Evolutionary conservation across 1,140 invertebrate genomes (phyloP).

Genomic region (Tachypleus tridentatus): DNA sequence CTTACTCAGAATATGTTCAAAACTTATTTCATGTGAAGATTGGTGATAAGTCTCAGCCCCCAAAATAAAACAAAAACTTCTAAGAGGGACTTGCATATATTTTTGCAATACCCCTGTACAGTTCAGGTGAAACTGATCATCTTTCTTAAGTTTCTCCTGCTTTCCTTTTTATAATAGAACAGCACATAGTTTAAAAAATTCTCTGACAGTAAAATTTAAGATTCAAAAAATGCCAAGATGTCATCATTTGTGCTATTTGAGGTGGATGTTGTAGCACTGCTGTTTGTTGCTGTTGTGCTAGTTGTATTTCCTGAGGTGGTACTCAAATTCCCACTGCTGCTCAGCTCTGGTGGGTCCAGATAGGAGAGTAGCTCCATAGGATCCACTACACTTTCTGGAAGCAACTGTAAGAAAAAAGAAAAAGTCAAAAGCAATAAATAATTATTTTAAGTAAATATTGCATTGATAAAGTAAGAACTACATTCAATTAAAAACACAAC

Average conservation of each 20-base stretch:
- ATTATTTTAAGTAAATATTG: not conserved
- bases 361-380: slow-evolving; percentile 90
- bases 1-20: no score
- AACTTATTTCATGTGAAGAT: no score
- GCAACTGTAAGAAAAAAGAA: slow-evolving; percentile 44
- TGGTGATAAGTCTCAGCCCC: no score
- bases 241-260: slow-evolving; percentile 29
- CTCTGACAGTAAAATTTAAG: slow-evolving; percentile 1
- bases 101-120: no score
- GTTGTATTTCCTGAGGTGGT: slow-evolving; percentile 54
- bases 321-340: slow-evolving; percentile 45
- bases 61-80: no score
- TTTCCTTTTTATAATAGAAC: no score
- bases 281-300: slow-evolving; percentile 35
- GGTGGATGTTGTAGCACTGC: slow-evolving; percentile 28
- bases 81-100: no score
- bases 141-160: no score
- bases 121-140: no score
- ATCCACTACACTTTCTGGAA: slow-evolving; percentile 70
- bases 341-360: slow-evolving; percentile 74
- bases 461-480: not conserved
- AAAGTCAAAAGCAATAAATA: not conserved
- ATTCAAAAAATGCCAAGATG: slow-evolving; percentile 16
- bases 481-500: no score
- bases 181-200: no score